A percentile compares a stretch with the other conserved stretches of the same genome.
phyloP scores from a whole-genome alignment of 2,888 invertebrate genomes.

The Allolobophora icterica region DNA sequence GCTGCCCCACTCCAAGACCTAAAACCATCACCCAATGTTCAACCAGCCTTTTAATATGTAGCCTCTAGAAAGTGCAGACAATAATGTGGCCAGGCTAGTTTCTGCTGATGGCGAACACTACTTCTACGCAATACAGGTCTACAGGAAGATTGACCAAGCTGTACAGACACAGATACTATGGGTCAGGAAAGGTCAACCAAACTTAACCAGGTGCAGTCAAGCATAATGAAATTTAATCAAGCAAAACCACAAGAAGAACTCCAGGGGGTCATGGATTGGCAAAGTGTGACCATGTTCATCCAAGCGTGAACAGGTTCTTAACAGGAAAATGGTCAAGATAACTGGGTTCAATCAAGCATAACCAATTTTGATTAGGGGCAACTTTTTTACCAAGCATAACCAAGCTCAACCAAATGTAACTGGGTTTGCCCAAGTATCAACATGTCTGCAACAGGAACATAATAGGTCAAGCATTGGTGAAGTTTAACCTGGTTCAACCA shows the following conservation, averaged over 20 bases:
- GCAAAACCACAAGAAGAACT: neutral
- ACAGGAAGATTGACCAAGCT: neutral
- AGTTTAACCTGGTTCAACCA: neutral
- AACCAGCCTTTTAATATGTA: neutral
- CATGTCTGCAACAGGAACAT: neutral
- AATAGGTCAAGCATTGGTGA: neutral
- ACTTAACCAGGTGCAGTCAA: neutral
- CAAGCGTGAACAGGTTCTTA: too few species aligned
- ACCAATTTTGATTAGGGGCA: neutral
- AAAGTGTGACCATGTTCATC: neutral
- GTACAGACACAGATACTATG: neutral
- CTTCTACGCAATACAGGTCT: too few species aligned
- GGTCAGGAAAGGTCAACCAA: neutral
- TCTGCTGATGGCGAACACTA: neutral
- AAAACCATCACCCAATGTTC: neutral
- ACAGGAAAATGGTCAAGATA: neutral
- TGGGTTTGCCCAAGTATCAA: neutral
- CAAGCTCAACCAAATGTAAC: neutral
- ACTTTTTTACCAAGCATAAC: neutral
- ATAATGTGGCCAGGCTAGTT: too few species aligned
- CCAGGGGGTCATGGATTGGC: neutral
- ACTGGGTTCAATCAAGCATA: neutral
- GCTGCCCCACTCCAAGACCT: neutral
- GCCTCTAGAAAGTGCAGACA: too few species aligned
- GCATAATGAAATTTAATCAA: neutral